Base-by-base conservation (phyloP, 2,113 vertebrate species). In the Columbina picui region DNA sequence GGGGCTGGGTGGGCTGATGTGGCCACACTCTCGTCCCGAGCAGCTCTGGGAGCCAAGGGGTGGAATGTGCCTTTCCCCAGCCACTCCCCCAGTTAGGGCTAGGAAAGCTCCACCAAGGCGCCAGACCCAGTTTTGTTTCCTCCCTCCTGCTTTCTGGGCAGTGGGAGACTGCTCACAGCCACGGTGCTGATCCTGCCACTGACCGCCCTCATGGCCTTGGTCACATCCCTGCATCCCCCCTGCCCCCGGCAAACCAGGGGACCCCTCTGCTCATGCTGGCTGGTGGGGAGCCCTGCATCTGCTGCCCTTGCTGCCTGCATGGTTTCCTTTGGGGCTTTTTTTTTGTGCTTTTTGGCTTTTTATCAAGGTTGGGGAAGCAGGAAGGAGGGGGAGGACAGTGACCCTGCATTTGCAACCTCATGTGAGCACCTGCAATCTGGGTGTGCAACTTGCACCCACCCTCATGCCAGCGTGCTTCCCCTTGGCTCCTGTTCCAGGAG, bases 91-190 rank as follows among this genome's bases (percentile, higher is more conserved):
- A 36, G 1, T n/a, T 32, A 59, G 63, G 49, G 63, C 50, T 27
- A 56, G 34, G 34, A 41, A 80, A 55, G 7, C 84, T 80, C 26
- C 32, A 2, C 23, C 0, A 0, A 63, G 6, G 23, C 18, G 61
- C 79, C 80, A 64, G 79, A 38, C 7, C 7, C 52, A 8, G 21
- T 3, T 6, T n/a, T 50, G 34, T 30, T 61, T 34, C 78, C 36
- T 87, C 36, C n/a, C 36, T 10, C 52, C 55, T 36, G 89, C 49
- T 81, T 49, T 85, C 41, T 65, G 3, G 3, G 74, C 39, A 13
- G 0, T 1, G 45, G 52, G 45, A 53, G 4, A 2, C 9, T 2
- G 41, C 23, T 23, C 17, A 3, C 22, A 29, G 55, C 0, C 14
- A 10, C 1, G 22, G 53, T 2, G 4, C 38, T 20, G 20, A 14